A percentile compares a stretch with the other conserved stretches of the same genome.
These are phyloP conservation scores for Leptinotarsa defecta DNA, from an alignment of 1,140 invertebrate genomes.

Conservation along the genomic window DNA sequence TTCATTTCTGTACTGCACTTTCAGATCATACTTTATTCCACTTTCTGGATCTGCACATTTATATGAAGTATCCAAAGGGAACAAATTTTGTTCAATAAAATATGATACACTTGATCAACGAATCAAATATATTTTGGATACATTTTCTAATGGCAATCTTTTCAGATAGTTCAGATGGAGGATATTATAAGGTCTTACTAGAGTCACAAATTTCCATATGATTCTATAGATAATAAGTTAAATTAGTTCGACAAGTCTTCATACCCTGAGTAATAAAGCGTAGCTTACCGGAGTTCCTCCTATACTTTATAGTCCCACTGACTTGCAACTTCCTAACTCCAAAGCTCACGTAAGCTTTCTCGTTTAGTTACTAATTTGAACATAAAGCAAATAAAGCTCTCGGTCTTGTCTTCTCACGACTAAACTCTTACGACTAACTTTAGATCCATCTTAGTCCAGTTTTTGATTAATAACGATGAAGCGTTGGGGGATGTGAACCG, in stretches of 20 bases:
- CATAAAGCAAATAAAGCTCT: conserved; percentile 45
- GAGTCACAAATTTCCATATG: conserved; percentile 9
- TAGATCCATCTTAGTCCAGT: conserved; percentile 40
- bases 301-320: conserved; percentile 45
- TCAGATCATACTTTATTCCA: no score
- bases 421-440: conserved; percentile 34
- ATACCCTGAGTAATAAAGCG: conserved; percentile 38
- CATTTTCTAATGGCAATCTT: no score
- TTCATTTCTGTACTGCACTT: no score
- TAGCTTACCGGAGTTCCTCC: conserved; percentile 36
- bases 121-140: no score
- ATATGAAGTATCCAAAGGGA: no score
- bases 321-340: conserved; percentile 44
- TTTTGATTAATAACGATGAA: neutral
- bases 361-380: conserved; percentile 43
- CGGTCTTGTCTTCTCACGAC: conserved; percentile 38
- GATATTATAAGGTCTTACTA: no score
- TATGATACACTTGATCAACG: no score
- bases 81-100: no score
- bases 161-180: no score
- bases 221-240: conserved; percentile 38
- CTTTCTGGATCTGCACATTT: no score
- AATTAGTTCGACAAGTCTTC: conserved; percentile 44
- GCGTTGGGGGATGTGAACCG: neutral
- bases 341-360: conserved; percentile 43